A percentile compares a stretch with the other conserved stretches of the same genome.
phyloP scores from a whole-genome alignment of 2,888 invertebrate genomes.

The Cylindroiulus punctatus region DNA sequence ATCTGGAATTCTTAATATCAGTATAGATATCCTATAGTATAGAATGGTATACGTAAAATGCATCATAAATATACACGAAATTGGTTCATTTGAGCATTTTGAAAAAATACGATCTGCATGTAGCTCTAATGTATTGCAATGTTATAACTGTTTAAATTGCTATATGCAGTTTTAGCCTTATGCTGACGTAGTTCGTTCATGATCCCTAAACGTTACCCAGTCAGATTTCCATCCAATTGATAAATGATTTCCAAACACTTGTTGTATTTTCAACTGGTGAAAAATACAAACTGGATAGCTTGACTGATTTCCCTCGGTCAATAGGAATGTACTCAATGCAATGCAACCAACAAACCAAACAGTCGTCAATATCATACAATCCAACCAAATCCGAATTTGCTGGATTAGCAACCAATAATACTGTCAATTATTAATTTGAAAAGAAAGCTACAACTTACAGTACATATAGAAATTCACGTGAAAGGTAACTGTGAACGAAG shows the following conservation, averaged over 20 bases:
- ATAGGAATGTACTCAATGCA: not conserved
- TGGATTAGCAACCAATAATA: constrained; percentile 16
- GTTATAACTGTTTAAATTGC: too few relatives aligned
- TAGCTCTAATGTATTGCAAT: not conserved
- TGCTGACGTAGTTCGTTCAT: not conserved
- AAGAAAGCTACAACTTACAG: not conserved
- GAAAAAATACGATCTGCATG: too few relatives aligned
- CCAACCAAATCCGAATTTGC: not conserved
- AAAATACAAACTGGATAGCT: too few relatives aligned
- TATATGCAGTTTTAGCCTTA: not conserved
- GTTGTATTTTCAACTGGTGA: too few relatives aligned
- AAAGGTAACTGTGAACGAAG: not conserved
- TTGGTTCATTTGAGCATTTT: too few relatives aligned
- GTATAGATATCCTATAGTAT: too few relatives aligned
- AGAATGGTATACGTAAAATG: too few relatives aligned
- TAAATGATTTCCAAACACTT: too few relatives aligned
- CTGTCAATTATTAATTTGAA: not conserved
- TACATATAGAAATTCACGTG: not conserved
- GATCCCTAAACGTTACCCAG: not conserved
- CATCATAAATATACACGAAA: not conserved
- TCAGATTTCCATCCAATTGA: too few relatives aligned
- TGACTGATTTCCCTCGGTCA: not conserved
- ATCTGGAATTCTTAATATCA: too few relatives aligned
- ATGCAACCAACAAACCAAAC: not conserved
- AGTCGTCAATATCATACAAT: not conserved